Percentiles rank a stretch among this genome's conserved stretches.
Conservation (phyloP, 2,113 vertebrate genomes). For the Calypte anna region DNA sequence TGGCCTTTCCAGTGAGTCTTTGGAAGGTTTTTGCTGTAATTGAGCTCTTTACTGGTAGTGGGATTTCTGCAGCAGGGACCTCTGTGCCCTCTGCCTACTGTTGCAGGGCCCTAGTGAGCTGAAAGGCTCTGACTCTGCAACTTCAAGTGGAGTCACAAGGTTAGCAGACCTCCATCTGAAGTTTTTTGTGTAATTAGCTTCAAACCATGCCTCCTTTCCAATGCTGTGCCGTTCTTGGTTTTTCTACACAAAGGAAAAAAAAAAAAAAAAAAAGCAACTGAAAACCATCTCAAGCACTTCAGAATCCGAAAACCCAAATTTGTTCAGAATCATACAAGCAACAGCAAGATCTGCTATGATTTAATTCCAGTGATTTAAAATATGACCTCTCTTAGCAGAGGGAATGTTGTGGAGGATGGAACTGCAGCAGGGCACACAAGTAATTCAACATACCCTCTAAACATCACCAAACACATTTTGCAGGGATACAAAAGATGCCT, state of each 20-base stretch:
- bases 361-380: background rate
- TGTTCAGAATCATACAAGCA: background rate
- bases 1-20: background rate
- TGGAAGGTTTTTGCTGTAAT: background rate
- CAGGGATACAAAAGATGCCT: background rate
- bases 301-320: background rate
- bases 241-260: background rate
- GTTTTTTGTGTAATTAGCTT: background rate
- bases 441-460: background rate
- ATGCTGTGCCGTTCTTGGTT: background rate
- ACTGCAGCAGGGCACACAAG: background rate
- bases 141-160: background rate
- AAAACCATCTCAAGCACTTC: background rate
- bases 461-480: background rate
- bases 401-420: background rate
- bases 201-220: background rate
- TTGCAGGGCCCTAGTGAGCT: background rate
- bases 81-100: background rate
- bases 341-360: background rate
- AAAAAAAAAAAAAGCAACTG: background rate
- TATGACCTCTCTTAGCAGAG: background rate
- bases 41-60: background rate
- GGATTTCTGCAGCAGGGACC: background rate
- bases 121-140: rapidly evolving
- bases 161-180: background rate